These are phyloP conservation scores for Scyliorhinus canicula DNA, from an alignment of 2,797 vertebrate species.

Conservation along the genomic window DNA sequence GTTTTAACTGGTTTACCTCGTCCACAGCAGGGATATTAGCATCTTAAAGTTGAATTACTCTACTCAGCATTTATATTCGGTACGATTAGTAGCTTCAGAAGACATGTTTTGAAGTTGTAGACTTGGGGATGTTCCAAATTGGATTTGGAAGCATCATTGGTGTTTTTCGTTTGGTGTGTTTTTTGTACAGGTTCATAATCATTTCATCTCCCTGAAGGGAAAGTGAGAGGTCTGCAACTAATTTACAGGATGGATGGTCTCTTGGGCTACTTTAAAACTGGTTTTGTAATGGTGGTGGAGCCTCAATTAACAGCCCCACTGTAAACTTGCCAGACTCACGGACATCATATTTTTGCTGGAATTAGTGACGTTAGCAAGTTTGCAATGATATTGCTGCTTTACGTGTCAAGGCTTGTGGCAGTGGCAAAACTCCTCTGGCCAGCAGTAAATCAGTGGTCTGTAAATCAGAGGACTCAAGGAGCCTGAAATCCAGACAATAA, in stretches of 20 bases:
- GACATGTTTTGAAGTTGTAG: neutral
- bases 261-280: neutral
- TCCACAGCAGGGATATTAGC: neutral
- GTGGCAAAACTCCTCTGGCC: neutral
- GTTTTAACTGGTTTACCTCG: neutral
- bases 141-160: neutral
- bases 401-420: neutral
- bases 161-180: neutral
- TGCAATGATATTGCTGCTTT: neutral
- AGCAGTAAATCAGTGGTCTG: neutral
- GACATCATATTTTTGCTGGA: neutral
- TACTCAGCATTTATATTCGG: neutral
- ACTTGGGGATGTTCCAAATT: neutral
- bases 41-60: neutral
- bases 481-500: neutral
- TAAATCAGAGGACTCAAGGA: neutral
- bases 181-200: neutral
- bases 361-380: neutral
- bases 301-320: too few species aligned
- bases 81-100: neutral
- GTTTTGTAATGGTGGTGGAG: neutral
- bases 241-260: neutral
- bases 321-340: neutral
- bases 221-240: neutral
- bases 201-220: neutral